Evolutionary conservation across 2,888 invertebrate genomes (phyloP).

Genomic region (Nemotelus nigrinus): DNA sequence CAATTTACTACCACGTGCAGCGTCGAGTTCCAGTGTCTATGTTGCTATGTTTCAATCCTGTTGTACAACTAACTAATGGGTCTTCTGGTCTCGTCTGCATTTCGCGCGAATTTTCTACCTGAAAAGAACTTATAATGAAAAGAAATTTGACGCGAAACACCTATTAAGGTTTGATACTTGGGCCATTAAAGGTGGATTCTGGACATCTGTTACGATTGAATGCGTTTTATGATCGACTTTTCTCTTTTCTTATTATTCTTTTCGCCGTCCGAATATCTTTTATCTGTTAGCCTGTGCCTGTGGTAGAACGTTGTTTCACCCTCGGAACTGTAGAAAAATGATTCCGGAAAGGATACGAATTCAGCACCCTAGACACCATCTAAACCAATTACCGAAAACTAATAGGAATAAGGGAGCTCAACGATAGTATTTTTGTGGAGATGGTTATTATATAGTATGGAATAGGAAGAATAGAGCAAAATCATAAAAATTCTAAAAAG

Average conservation of each 20-base stretch:
- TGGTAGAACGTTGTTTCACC: not conserved
- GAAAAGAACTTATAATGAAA: slow-evolving; percentile 47
- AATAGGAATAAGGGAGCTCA: not conserved
- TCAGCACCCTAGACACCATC: slow-evolving; percentile 33
- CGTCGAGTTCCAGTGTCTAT: not conserved
- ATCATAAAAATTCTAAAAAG: too few species aligned
- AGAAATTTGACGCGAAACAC: slow-evolving; percentile 46
- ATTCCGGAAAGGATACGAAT: slow-evolving; percentile 28
- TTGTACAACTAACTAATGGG: not conserved
- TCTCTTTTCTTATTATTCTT: slow-evolving; percentile 10
- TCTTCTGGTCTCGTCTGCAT: not conserved
- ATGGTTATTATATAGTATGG: too few species aligned
- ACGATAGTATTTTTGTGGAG: too few species aligned
- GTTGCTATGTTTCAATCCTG: not conserved
- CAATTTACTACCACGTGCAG: slow-evolving; percentile 27
- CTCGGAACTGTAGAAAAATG: not conserved
- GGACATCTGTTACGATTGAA: slow-evolving; percentile 50
- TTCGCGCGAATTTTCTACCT: not conserved
- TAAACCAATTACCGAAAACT: slow-evolving; percentile 31
- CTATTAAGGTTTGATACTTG: slow-evolving; percentile 50
- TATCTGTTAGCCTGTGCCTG: not conserved
- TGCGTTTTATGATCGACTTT: slow-evolving; percentile 46
- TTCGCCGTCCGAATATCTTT: not conserved
- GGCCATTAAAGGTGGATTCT: slow-evolving; percentile 49
- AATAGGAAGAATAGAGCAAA: too few species aligned